Percentiles rank a stretch among this genome's conserved stretches.
Conservation (phyloP, 2,113 vertebrate species). For the Leucosticte australis region DNA sequence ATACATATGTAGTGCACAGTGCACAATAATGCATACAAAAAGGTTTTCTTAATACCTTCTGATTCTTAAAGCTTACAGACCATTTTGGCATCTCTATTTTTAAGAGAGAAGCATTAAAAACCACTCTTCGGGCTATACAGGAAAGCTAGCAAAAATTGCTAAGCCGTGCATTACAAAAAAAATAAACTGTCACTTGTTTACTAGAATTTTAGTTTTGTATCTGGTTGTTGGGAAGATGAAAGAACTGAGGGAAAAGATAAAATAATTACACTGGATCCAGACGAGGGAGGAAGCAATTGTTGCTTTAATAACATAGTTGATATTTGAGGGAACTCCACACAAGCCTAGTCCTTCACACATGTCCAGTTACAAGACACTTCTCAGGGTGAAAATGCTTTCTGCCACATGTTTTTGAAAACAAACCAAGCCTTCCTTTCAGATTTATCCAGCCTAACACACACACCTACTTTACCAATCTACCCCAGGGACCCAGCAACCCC, state of each 20-base stretch:
- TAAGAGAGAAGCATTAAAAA: not conserved
- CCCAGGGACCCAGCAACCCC: accelerated
- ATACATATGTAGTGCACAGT: not conserved
- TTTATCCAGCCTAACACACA: not conserved
- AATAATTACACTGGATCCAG: not conserved
- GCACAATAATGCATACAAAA: not conserved
- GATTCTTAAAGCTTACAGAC: not conserved
- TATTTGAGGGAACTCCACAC: not conserved
- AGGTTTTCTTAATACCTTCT: not conserved
- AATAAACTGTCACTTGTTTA: not conserved
- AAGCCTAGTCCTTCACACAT: not conserved
- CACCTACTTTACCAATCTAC: not conserved
- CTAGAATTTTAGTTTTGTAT: not conserved
- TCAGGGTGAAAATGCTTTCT: not conserved
- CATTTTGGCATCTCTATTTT: not conserved
- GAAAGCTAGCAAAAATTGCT: not conserved
- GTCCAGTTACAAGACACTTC: not conserved
- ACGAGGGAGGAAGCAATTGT: not conserved
- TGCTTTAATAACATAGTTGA: not conserved
- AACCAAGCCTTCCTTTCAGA: not conserved
- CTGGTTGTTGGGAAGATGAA: not conserved
- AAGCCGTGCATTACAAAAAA: not conserved
- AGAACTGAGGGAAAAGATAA: not conserved
- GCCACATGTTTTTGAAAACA: not conserved
- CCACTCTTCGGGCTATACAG: accelerated